These are phyloP conservation scores for Salvelinus namaycush DNA, from an alignment of 2,113 vertebrate species.

Conservation along the genomic window DNA sequence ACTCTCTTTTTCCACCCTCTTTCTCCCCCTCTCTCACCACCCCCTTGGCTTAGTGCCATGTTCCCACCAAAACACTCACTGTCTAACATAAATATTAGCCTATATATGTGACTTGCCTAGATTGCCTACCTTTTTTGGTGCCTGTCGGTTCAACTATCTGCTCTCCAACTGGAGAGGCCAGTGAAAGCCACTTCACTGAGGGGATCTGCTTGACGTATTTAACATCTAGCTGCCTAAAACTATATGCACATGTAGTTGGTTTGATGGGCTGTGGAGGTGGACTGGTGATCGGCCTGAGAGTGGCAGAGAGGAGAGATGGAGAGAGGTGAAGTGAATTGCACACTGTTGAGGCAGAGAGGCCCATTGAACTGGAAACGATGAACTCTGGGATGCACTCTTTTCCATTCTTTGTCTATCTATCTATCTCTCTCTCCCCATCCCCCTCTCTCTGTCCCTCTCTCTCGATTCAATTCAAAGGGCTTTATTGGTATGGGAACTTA, in stretches of 20 bases:
- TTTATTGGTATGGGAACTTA: too few relatives aligned
- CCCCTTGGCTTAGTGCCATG: background rate
- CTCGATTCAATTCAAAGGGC: too few relatives aligned
- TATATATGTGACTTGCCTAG: constrained; percentile 22
- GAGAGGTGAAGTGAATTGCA: background rate
- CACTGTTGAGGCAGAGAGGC: background rate
- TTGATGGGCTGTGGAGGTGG: background rate
- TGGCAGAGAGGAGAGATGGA: background rate
- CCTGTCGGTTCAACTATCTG: constrained; percentile 17
- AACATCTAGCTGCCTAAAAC: constrained; percentile 21
- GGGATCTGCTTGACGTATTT: constrained; percentile 46
- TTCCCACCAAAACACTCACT: constrained; percentile 20
- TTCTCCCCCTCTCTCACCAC: background rate
- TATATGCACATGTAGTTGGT: background rate
- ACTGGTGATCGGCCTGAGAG: constrained; percentile 6
- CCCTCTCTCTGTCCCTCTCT: too few relatives aligned
- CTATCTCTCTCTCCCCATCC: background rate
- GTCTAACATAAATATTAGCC: constrained; percentile 36
- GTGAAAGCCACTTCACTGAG: constrained; percentile 40
- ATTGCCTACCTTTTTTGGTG: constrained; percentile 39
- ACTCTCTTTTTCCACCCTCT: background rate
- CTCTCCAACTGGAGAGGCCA: constrained; percentile 38
- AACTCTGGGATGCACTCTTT: background rate
- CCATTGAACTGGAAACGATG: background rate
- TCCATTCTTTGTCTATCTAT: background rate